Evolutionary conservation across 2,888 invertebrate species (phyloP), one percentile per base, ranked within the genome.

Genomic region (Helleia helle): DNA sequence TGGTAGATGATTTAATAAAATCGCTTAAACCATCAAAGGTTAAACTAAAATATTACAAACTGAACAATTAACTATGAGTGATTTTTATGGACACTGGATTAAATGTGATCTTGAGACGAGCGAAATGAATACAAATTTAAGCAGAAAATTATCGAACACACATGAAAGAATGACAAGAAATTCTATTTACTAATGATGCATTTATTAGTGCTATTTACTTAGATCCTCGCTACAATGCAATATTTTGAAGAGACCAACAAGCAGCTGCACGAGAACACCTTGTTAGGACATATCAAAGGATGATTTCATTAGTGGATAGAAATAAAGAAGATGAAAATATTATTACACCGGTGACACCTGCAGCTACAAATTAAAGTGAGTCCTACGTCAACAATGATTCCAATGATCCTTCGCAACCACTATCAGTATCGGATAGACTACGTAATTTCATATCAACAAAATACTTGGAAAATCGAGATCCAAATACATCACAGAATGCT

Each of bases 21-120:
- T 29, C 14, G 12, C 29, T 13, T 13, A 29, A 13, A 29, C 36
- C 36, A 24, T 22, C 36, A 36, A 7, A 22, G 5, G 36, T 36
- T 36, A 28, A 12, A 36, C 34, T 12, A 36, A 36, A 9, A 18
- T 2, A 7, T 36, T 36, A 36, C 24, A 36, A 8, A 24, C 24
- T 24, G 24, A 36, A 36, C 36, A 36, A 13, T 36, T 36, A 13
- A 36, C 24, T 22, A 36, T 36, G 36, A 36, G 24, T 24, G 36
- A 36, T 36, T 36, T 36, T 24, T 24, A 36, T 36, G 36, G 36
- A 22, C 11, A n/a, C 36, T 36, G 36, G 36, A 24, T 36, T 36
- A 36, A 14, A 22, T 36, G 24, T 13, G 24, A 36, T 22, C 24
- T 36, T 12, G 36, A 24, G 24, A 36, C 24, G 24, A 36, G 24